Percentiles rank a stretch among this genome's conserved stretches.
Conservation (phyloP, 2,113 vertebrate species). For the Quiscalus mexicanus region DNA sequence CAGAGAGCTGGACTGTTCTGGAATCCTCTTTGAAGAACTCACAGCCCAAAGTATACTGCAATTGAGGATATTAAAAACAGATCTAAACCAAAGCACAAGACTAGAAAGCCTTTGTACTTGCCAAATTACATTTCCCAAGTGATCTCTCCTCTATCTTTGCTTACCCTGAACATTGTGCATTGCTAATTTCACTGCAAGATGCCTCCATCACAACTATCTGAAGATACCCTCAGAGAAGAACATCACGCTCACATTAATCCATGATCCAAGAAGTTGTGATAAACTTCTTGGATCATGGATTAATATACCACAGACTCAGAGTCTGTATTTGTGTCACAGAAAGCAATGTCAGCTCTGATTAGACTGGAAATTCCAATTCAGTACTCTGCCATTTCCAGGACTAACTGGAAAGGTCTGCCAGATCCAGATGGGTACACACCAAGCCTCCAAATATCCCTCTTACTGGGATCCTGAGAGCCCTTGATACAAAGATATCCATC, state of each 20-base stretch:
- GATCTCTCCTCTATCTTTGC: background rate
- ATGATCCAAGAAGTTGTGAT: too few species aligned
- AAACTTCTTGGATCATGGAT: background rate
- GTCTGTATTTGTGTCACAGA: background rate
- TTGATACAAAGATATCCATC: background rate
- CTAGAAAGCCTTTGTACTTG: background rate
- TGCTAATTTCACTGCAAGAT: background rate
- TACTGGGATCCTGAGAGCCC: background rate
- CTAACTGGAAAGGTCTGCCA: background rate
- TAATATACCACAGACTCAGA: background rate
- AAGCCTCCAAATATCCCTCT: background rate
- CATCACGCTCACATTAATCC: background rate
- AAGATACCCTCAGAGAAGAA: background rate
- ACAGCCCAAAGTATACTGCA: slow-evolving; percentile 91
- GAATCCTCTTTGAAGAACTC: slow-evolving; percentile 88
- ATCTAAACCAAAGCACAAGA: background rate
- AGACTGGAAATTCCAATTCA: background rate
- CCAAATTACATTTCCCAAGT: background rate
- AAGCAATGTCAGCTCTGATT: background rate
- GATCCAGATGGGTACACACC: background rate
- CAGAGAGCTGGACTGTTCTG: slow-evolving; percentile 79
- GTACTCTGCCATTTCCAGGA: background rate
- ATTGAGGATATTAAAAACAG: slow-evolving; percentile 27
- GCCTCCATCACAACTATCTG: background rate
- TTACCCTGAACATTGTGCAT: background rate